Percentiles rank a stretch among this genome's conserved stretches.
Conservation (phyloP, 2,113 vertebrate genomes). For the Amazona vittata region DNA sequence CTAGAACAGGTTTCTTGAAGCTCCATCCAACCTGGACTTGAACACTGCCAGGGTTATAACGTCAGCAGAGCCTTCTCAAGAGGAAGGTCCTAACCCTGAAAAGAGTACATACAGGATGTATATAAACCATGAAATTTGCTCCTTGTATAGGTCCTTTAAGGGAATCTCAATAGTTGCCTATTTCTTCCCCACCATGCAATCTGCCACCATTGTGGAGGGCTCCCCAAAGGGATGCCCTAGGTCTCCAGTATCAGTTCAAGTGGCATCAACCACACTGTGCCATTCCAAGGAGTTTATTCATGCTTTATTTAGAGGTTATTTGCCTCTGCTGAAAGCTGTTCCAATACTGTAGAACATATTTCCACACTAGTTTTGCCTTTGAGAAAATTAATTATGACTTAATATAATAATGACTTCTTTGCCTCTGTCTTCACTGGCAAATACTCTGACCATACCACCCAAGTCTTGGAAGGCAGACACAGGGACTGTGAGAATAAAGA, state of each 20-base stretch:
- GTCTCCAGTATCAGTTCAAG: neutral
- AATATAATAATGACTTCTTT: too few species aligned
- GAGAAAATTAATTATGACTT: neutral
- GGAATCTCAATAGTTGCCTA: rapidly evolving
- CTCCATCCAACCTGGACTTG: neutral
- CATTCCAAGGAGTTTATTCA: neutral
- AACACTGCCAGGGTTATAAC: neutral
- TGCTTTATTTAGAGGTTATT: neutral
- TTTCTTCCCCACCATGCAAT: rapidly evolving
- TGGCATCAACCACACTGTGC: neutral
- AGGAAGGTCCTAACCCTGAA: neutral
- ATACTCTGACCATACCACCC: too few species aligned
- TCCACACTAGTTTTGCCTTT: neutral
- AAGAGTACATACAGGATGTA: rapidly evolving
- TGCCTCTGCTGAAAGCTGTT: neutral
- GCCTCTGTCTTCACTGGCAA: too few species aligned
- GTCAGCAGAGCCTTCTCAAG: neutral
- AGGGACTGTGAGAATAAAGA: too few species aligned
- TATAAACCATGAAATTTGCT: neutral
- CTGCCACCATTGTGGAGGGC: too few species aligned
- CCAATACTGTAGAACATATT: rapidly evolving
- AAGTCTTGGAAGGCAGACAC: too few species aligned
- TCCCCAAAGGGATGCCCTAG: neutral
- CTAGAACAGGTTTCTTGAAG: neutral
- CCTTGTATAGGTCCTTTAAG: neutral